These are phyloP conservation scores for Geotrupes spiniger DNA, from an alignment of 2,888 invertebrate genomes.

Conservation along the genomic window DNA sequence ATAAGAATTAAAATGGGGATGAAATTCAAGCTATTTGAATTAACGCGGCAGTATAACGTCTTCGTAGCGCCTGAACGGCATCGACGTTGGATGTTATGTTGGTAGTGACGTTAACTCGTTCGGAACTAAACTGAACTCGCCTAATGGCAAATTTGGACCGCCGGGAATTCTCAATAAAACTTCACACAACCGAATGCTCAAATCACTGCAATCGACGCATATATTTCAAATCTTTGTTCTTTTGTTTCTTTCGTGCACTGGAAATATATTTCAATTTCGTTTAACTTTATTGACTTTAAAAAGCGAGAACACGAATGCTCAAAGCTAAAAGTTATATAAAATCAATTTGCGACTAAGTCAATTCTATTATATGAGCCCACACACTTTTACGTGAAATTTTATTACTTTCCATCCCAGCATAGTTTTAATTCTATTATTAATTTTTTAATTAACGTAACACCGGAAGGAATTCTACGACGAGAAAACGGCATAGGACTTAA, in stretches of 20 bases:
- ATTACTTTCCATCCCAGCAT: background rate
- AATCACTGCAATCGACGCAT: constrained; percentile 30
- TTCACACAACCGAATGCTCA: constrained; percentile 26
- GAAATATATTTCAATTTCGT: constrained; percentile 21
- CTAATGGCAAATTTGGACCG: constrained; percentile 28
- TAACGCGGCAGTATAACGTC: background rate
- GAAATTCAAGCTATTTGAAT: background rate
- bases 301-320: constrained; percentile 15
- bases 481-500: background rate
- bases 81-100: no score
- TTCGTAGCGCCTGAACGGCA: no score
- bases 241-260: constrained; percentile 13
- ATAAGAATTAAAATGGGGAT: constrained; percentile 30
- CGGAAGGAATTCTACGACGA: background rate
- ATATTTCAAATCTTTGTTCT: constrained; percentile 26
- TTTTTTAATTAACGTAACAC: constrained; percentile 1
- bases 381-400: background rate
- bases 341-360: background rate
- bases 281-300: constrained; percentile 21
- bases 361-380: constrained; percentile 1
- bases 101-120: background rate
- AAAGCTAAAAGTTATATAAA: constrained; percentile 6
- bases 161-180: constrained; percentile 29
- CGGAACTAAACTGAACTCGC: constrained; percentile 19
- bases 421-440: background rate